These are phyloP conservation scores for Potamarius usumacintae DNA, from an alignment of 2,113 vertebrate genomes.

Conservation along the genomic window DNA sequence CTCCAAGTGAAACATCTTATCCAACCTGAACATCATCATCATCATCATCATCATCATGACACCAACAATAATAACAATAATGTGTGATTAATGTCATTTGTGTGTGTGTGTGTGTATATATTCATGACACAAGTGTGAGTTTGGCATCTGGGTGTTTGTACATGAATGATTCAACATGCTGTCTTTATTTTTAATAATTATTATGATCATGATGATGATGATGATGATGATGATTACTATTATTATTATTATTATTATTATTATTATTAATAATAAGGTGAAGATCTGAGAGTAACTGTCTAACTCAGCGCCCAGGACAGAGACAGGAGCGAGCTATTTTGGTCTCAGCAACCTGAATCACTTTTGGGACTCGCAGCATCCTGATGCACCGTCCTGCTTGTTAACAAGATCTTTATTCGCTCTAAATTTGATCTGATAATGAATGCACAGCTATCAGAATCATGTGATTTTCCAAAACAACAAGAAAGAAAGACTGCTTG, in stretches of 20 bases:
- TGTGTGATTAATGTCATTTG: no score
- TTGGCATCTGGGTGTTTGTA: background rate
- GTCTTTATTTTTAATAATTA: background rate
- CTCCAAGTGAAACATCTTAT: background rate
- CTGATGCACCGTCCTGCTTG: slow-evolving; percentile 18
- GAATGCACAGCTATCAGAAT: background rate
- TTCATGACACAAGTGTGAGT: background rate
- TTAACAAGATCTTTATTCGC: slow-evolving; percentile 23
- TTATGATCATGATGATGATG: no score
- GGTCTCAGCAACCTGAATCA: slow-evolving; percentile 19
- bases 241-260: background rate
- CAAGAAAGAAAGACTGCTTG: background rate
- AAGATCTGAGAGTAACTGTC: background rate
- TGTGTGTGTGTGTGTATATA: no score
- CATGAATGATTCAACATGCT: background rate
- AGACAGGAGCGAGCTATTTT: slow-evolving; percentile 19
- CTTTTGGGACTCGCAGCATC: slow-evolving; percentile 31
- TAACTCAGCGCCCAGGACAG: background rate
- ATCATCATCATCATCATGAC: no score
- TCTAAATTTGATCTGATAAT: slow-evolving; percentile 8
- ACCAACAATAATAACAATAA: background rate
- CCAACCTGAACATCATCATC: background rate
- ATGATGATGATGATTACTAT: background rate
- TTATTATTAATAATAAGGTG: background rate
- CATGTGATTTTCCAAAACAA: background rate